phyloP scores from a whole-genome alignment of 1,140 invertebrate species.

The Elysia chlorotica region DNA sequence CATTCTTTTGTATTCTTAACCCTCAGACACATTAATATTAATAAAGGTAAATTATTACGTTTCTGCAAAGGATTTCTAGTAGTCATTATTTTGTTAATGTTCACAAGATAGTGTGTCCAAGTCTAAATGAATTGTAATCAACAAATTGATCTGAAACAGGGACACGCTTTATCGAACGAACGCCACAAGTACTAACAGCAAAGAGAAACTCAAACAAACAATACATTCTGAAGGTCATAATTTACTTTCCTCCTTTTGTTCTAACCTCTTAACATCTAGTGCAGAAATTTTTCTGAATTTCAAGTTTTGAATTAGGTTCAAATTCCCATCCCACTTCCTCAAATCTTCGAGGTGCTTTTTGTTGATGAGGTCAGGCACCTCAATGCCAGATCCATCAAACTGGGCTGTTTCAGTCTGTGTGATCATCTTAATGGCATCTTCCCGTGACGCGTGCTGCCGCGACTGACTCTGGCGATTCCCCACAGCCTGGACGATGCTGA shows the following conservation, averaged over 20 bases:
- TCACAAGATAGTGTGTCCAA: too few species aligned
- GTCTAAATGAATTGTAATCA: too few species aligned
- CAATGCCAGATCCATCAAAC: constrained; percentile 43
- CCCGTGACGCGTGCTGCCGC: constrained; percentile 41
- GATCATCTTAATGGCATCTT: constrained; percentile 44
- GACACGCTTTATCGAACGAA: too few species aligned
- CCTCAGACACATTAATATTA: too few species aligned
- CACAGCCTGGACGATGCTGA: constrained; percentile 44
- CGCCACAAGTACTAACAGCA: too few species aligned
- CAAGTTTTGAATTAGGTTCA: constrained; percentile 42
- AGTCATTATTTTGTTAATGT: too few species aligned
- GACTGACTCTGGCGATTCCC: constrained; percentile 41
- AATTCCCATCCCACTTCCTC: constrained; percentile 46
- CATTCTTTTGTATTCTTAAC: too few species aligned
- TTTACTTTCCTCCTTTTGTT: constrained; percentile 8
- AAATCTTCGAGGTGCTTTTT: constrained; percentile 39
- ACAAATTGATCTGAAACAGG: too few species aligned
- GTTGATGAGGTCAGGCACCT: constrained; percentile 52
- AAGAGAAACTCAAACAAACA: too few species aligned
- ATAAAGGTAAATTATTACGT: too few species aligned
- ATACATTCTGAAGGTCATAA: too few species aligned
- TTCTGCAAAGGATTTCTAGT: too few species aligned
- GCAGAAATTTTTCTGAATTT: constrained; percentile 39
- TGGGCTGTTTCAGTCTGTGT: constrained; percentile 42
- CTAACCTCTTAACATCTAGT: constrained; percentile 30